Evolutionary conservation across 64 coral and sea anemone genomes (phyloP), one percentile per base, ranked within the genome.

Genomic region (Pocillopora verrucosa): DNA sequence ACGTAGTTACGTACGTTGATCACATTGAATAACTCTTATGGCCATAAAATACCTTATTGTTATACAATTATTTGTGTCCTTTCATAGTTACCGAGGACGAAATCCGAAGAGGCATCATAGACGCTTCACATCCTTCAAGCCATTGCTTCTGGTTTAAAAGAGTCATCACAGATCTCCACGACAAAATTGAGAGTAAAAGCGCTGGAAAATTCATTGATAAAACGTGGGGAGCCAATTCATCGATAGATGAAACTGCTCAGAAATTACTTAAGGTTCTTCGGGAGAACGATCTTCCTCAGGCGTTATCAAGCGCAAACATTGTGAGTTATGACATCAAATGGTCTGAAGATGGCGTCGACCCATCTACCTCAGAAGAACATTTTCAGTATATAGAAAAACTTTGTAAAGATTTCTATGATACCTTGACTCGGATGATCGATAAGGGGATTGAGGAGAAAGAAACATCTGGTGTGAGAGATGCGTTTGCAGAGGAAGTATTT

Each of bases 121-220:
- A 91, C 57, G 82, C 94, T 34, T 34, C 58, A 0, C 60, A 61
- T 76, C 88, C 89, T 20, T 86, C 88, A 6, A 99, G 93, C 82
- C 97, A 98, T 36, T 95, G 93, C 38, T 75, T 99, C 16, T 99
- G 97, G 97, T 99, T 99, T 30, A 99, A 95, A 59, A 59, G 97
- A 10, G 86, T 95, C 16, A 95, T 99, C 61, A 80, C 74, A 19
- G 81, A 99, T 78, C 79, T 99, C 25, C 34, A 41, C 34, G 69
- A 60, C 10, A 89, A 92, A 38, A 13, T 78, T 14, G 82, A 85
- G 11, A 76, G 77, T 30, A 73, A 73, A 57, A 95, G 93, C 78
- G 70, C 97, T 35, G 91, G 89, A 83, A 90, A 78, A 73, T 99
- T 95, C 75, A 91, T 99, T 3, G 97, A 99, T 78, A 90, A 95